Percentiles rank a stretch among this genome's conserved stretches.
Evolutionary conservation across 2,888 invertebrate genomes (phyloP).

Genomic region (Melieria picta): DNA sequence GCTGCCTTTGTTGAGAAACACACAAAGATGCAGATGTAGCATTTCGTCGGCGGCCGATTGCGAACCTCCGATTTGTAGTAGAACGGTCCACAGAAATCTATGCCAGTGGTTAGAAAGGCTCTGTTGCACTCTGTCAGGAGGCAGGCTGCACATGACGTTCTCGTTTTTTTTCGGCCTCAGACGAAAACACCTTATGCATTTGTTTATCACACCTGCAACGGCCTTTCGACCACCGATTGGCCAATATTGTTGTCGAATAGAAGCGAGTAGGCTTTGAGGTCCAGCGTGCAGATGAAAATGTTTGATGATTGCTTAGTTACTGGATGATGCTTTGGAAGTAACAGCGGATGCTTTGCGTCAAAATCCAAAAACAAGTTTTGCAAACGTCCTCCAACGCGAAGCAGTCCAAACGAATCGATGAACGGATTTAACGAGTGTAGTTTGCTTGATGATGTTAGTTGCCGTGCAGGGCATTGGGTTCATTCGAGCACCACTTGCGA

Average conservation of each 20-base stretch:
- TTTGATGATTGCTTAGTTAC: conserved; percentile 9
- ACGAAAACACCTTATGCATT: conserved; percentile 34
- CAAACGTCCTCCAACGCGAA: conserved; percentile 16
- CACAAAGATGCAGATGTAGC: conserved; percentile 21
- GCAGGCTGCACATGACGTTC: conserved; percentile 36
- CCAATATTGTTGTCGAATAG: conserved; percentile 41
- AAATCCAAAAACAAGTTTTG: conserved; percentile 14
- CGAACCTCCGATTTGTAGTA: conserved; percentile 26
- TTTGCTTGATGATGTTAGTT: conserved; percentile 6
- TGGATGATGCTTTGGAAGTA: conserved; percentile 7
- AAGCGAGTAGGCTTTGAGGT: conserved; percentile 36
- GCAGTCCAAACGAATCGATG: conserved; percentile 11
- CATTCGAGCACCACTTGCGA: conserved; percentile 15
- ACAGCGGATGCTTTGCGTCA: background rate
- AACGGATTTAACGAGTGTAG: conserved; percentile 8
- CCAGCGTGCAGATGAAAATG: conserved; percentile 41
- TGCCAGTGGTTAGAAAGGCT: conserved; percentile 32
- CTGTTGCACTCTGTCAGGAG: conserved; percentile 25
- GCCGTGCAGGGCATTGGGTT: background rate
- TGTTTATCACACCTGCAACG: conserved; percentile 28
- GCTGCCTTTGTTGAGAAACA: conserved; percentile 29
- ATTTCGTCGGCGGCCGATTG: conserved; percentile 16
- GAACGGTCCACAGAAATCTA: conserved; percentile 32
- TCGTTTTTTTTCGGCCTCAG: conserved; percentile 23
- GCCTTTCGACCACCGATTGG: conserved; percentile 42